These are phyloP conservation scores for Leucania comma DNA, from an alignment of 2,888 invertebrate genomes.

Conservation along the genomic window DNA sequence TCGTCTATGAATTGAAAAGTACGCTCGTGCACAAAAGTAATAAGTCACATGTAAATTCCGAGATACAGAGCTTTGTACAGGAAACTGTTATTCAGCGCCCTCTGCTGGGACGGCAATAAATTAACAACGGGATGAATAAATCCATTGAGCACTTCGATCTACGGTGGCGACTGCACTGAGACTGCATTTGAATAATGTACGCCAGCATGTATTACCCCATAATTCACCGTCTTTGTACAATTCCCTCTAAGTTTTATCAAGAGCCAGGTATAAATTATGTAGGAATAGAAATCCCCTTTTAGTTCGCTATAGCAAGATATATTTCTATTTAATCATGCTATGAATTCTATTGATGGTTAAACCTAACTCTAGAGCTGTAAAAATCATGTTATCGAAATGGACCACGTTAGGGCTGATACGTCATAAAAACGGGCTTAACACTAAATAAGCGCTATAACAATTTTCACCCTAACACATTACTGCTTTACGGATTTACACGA, in stretches of 20 bases:
- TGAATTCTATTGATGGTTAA: constrained; percentile 34
- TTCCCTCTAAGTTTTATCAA: constrained; percentile 60
- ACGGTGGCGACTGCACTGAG: constrained; percentile 75
- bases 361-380: constrained; percentile 43
- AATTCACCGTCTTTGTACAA: constrained; percentile 64
- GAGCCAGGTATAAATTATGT: constrained; percentile 54
- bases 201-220: constrained; percentile 71
- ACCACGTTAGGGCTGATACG: constrained; percentile 55
- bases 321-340: constrained; percentile 43
- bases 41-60: constrained; percentile 52
- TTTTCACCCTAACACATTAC: constrained; percentile 45
- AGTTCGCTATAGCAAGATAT: constrained; percentile 29
- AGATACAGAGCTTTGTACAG: constrained; percentile 66
- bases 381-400: constrained; percentile 54
- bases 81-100: constrained; percentile 81
- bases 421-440: constrained; percentile 58
- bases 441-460: constrained; percentile 42
- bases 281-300: constrained; percentile 19
- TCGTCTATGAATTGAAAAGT: constrained; percentile 23
- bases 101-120: constrained; percentile 81
- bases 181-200: constrained; percentile 80
- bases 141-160: constrained; percentile 83
- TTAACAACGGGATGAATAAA: constrained; percentile 81
- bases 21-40: constrained; percentile 28
- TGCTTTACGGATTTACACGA: constrained; percentile 21